Conservation (phyloP, 2,113 vertebrate genomes). For the Thalassoma bifasciatum region DNA sequence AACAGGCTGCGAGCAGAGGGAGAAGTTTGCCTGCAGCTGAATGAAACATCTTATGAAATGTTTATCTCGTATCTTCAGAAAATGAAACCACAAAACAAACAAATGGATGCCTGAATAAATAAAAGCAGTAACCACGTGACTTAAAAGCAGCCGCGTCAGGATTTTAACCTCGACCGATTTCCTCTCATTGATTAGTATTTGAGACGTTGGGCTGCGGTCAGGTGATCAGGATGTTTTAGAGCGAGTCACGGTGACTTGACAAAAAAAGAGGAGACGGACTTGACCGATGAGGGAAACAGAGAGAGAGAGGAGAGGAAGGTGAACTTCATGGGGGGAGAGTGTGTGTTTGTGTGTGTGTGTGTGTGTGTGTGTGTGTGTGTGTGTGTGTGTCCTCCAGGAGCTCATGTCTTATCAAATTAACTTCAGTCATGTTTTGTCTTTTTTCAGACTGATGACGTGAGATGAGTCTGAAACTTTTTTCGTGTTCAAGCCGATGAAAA, state of each 20-base stretch:
- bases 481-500: background rate
- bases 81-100: too few species aligned
- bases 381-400: conserved; percentile 10
- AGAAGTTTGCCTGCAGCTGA: conserved; percentile 4
- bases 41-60: background rate
- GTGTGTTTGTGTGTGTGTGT: background rate
- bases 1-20: conserved; percentile 7
- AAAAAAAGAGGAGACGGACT: conserved; percentile 24
- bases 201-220: background rate
- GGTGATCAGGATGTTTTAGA: conserved; percentile 20
- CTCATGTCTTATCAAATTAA: conserved; percentile 10
- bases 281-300: background rate
- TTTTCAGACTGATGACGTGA: too few species aligned
- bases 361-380: background rate
- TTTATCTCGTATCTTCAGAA: background rate
- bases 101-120: too few species aligned
- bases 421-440: background rate
- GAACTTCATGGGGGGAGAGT: background rate
- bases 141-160: too few species aligned
- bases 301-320: conserved; percentile 15
- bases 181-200: background rate
- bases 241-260: conserved; percentile 75
- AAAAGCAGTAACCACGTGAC: too few species aligned
- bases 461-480: background rate
- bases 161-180: background rate